Conservation (phyloP, 1,140 invertebrate genomes). For the Heliconius melpomene region DNA sequence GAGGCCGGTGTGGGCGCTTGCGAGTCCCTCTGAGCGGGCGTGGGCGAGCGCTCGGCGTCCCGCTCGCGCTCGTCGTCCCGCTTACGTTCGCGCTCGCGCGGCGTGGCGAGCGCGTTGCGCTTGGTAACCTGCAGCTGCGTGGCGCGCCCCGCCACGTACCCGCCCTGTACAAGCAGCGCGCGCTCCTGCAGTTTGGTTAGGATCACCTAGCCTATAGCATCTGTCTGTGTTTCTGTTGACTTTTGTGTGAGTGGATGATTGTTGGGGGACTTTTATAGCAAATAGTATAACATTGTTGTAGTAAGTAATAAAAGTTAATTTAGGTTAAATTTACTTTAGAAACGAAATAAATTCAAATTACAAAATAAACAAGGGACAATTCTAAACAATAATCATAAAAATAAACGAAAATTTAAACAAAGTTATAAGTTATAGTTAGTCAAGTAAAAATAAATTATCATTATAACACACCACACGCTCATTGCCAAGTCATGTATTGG, state of each 20-base stretch:
- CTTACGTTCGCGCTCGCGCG: conserved; percentile 43
- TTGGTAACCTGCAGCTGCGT: conserved; percentile 83
- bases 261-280: background rate
- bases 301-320: too few relatives aligned
- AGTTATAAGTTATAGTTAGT: background rate
- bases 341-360: too few relatives aligned
- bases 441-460: background rate
- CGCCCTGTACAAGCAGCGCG: conserved; percentile 83
- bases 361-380: background rate
- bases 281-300: too few relatives aligned
- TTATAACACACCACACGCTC: conserved; percentile 6
- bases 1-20: conserved; percentile 47
- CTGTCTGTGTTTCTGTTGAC: conserved; percentile 60
- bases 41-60: conserved; percentile 34
- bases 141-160: conserved; percentile 81
- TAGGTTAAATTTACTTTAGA: too few relatives aligned
- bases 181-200: conserved; percentile 81
- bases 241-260: conserved; percentile 1
- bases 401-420: background rate
- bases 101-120: conserved; percentile 85
- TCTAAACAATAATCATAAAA: background rate
- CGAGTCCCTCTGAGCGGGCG: conserved; percentile 34
- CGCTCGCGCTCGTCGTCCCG: conserved; percentile 42
- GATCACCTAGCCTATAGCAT: conserved; percentile 63
- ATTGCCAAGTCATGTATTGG: conserved; percentile 7